Evolutionary conservation across 2,888 invertebrate species (phyloP).

Genomic region (Fabriciana adippe): DNA sequence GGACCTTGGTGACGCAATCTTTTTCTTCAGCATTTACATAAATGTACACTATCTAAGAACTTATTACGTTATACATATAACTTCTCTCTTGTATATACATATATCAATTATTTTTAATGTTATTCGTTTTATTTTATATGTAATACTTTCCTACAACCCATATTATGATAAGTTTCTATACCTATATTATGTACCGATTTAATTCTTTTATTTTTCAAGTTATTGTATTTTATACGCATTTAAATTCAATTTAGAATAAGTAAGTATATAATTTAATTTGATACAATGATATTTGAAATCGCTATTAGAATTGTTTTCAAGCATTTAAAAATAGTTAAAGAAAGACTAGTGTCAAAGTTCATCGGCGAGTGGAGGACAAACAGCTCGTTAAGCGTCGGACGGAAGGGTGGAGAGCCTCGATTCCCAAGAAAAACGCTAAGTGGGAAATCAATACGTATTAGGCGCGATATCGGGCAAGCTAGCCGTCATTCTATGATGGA

Average conservation of each 20-base stretch:
- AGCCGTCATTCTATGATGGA: constrained; percentile 80
- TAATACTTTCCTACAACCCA: neutral
- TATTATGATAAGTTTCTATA: too few species aligned
- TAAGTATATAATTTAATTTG: too few species aligned
- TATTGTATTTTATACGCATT: too few species aligned
- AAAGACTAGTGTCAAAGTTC: constrained; percentile 41
- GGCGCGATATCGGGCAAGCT: constrained; percentile 79
- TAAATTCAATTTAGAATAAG: too few species aligned
- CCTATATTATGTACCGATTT: neutral
- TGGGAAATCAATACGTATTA: constrained; percentile 83
- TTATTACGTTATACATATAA: constrained; percentile 48
- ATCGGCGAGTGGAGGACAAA: constrained; percentile 76
- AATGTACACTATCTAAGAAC: constrained; percentile 64
- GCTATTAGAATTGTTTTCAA: too few species aligned
- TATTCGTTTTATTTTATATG: constrained; percentile 1
- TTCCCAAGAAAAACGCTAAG: constrained; percentile 81
- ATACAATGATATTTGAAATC: too few species aligned
- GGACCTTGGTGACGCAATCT: constrained; percentile 82
- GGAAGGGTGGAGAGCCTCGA: constrained; percentile 79
- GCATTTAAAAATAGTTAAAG: constrained; percentile 2
- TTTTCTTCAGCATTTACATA: constrained; percentile 78
- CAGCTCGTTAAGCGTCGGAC: constrained; percentile 77
- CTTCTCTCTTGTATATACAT: constrained; percentile 31
- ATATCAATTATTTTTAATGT: constrained; percentile 22
- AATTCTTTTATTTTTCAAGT: too few species aligned